Base-by-base conservation (phyloP, 2,113 vertebrate species). In the Campylomormyrus tamandua region DNA sequence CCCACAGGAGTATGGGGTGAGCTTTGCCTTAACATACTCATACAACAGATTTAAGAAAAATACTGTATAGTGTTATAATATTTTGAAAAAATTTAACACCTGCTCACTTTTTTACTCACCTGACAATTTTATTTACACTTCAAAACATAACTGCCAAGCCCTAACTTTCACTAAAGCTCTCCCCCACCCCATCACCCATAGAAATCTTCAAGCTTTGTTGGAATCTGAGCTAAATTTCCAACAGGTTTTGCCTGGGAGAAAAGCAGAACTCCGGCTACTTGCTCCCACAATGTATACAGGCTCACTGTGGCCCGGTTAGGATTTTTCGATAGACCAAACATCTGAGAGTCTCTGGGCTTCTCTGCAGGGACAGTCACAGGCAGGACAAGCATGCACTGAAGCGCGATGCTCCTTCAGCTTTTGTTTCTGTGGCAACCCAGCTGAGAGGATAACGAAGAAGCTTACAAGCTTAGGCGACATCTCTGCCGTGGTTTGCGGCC, bases 351-450 rank as follows among this genome's bases (percentile, higher is more conserved):
- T 94, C 92, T 94, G 89, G 87, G 88, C 89, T 93, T 87, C 88
- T 92, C 77, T 56, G 90, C 92, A 89, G 90, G 90, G 92, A 92
- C 94, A 94, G 93, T 94, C 93, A 90, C 93, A 92, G 90, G 93
- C 91, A 90, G 94, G 92, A 93, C 88, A 91, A 93, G 93, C 91
- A 92, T 91, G 92, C 91, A 91, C 92, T 93, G 80, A 89, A 84
- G 49, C 93, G 89, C 93, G 3, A 91, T 39, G 58, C 84, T 87
- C 50, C 89, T 66, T 42, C 5, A 84, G 91, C 89, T 91, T 93
- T 91, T 92, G 92, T 89, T 45, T 94, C 91, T 91, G 90, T 53
- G 48, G 91, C 93, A 93, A 94, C 92, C 92, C 91, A 94, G 92
- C 92, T 93, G 91, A 94, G 93, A 91, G 24, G 83, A 89, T 39